Evolutionary conservation across 2,113 vertebrate genomes (phyloP).

Genomic region (Apodemus sylvaticus): DNA sequence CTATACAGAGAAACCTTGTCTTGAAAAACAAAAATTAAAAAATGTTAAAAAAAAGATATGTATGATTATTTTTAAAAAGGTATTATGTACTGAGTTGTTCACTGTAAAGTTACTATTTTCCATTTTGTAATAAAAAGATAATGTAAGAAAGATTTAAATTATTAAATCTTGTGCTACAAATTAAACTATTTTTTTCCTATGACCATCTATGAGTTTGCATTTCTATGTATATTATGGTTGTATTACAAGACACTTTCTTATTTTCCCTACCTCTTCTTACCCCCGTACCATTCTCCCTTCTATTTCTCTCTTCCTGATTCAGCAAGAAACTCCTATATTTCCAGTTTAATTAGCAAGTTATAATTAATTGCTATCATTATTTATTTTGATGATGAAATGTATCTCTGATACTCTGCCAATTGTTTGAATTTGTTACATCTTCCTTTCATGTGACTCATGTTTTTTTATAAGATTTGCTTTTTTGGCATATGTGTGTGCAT

Average conservation of each 20-base stretch:
- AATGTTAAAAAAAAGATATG: too few relatives aligned
- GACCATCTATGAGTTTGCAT: constrained; percentile 4
- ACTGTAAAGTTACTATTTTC: not conserved
- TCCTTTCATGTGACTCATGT: not conserved
- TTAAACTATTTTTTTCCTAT: not conserved
- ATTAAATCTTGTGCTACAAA: not conserved
- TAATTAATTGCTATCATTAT: not conserved
- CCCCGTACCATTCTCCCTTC: not conserved
- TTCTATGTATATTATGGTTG: not conserved
- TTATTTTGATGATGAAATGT: not conserved
- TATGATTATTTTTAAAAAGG: not conserved
- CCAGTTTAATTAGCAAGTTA: not conserved
- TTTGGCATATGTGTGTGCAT: not conserved
- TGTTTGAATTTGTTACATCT: not conserved
- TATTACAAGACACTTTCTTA: not conserved
- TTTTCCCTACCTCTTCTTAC: not conserved
- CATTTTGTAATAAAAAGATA: not conserved
- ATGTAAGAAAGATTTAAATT: not conserved
- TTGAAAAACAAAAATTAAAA: too few relatives aligned
- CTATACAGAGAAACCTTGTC: too few relatives aligned
- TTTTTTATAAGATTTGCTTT: not conserved
- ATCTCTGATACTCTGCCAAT: not conserved
- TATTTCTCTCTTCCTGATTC: not conserved
- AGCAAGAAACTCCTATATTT: not conserved
- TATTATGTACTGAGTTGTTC: not conserved